Conservation (phyloP, 2,797 vertebrate genomes). For the Onychomys leucogaster region DNA sequence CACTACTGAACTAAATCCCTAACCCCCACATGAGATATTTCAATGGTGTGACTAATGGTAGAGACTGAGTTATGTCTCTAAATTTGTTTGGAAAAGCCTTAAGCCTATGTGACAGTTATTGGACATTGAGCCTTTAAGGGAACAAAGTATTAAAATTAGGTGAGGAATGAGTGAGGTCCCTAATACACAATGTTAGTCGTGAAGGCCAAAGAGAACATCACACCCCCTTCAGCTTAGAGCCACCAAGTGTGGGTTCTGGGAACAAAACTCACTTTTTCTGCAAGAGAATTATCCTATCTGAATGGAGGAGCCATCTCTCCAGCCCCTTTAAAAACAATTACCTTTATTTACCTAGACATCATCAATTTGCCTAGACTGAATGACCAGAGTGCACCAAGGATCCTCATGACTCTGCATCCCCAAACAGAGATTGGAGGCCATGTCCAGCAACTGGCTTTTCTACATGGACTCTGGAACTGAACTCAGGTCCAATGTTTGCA, state of each 20-base stretch:
- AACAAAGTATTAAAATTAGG: not conserved
- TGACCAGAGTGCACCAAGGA: not conserved
- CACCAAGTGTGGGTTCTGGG: not conserved
- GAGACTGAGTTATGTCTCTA: not conserved
- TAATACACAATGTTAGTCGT: not conserved
- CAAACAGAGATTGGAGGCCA: not conserved
- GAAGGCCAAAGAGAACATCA: not conserved
- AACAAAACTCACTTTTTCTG: not conserved
- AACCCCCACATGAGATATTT: no score
- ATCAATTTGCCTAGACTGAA: not conserved
- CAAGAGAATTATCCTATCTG: not conserved
- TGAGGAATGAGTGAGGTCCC: not conserved
- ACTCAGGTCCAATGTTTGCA: not conserved
- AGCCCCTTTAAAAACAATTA: not conserved
- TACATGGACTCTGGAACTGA: not conserved
- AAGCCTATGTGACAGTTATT: no score
- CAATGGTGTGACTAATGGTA: no score
- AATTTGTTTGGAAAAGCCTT: not conserved
- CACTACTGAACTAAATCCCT: no score
- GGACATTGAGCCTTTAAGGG: not conserved
- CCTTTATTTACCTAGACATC: not conserved
- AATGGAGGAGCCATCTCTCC: not conserved
- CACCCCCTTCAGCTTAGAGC: not conserved
- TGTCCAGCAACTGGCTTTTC: not conserved
- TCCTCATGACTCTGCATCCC: no score